Conservation (phyloP, 2,888 invertebrate genomes). For the Lumbricus terrestris region DNA sequence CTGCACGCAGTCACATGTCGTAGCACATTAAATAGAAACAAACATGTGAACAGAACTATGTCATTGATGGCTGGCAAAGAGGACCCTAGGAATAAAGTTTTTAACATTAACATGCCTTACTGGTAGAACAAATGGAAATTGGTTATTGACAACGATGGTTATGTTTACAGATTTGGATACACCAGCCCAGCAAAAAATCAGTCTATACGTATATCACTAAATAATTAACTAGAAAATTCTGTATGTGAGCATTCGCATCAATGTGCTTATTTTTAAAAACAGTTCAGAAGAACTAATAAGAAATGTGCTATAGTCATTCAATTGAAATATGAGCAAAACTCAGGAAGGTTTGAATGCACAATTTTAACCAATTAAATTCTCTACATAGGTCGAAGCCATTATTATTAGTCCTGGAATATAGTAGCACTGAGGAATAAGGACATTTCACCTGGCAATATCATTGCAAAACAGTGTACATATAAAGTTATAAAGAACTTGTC, state of each 20-base stretch:
- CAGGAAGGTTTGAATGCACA: not conserved
- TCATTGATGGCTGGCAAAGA: no score
- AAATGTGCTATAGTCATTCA: not conserved
- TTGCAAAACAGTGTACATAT: not conserved
- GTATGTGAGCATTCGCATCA: not conserved
- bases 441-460: not conserved
- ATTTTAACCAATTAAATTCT: not conserved
- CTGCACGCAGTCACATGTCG: no score
- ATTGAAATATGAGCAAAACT: not conserved
- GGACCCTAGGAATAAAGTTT: no score
- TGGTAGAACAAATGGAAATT: no score
- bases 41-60: no score
- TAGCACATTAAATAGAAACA: no score
- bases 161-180: not conserved
- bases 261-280: no score
- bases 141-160: no score
- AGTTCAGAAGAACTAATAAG: no score
- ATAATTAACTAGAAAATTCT: not conserved
- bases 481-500: not conserved
- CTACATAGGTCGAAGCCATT: no score
- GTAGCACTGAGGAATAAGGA: not conserved
- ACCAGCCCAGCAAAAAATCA: not conserved
- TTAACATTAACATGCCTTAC: no score
- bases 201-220: not conserved
- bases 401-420: no score